These are phyloP conservation scores for Pandion haliaetus DNA, from an alignment of 2,113 vertebrate genomes.

Conservation along the genomic window DNA sequence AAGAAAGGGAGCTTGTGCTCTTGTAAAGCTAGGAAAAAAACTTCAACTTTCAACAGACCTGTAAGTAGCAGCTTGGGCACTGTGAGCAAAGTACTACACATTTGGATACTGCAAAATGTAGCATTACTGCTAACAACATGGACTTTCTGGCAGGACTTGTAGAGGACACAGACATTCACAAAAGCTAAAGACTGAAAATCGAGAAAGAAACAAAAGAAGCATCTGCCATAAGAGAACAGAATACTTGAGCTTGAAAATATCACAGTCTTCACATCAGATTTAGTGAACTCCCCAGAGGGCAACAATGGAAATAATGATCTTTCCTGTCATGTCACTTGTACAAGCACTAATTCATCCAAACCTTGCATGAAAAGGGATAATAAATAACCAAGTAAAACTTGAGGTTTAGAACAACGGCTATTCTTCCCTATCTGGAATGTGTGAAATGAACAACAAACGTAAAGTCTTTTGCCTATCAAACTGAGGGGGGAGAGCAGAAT, in stretches of 20 bases:
- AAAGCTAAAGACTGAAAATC: background rate
- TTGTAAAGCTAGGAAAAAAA: background rate
- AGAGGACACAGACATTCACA: background rate
- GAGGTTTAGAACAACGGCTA: background rate
- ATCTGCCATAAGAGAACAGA: background rate
- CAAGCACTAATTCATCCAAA: background rate
- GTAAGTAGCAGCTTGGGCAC: background rate
- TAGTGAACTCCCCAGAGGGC: background rate
- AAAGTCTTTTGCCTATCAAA: background rate
- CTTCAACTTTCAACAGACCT: background rate
- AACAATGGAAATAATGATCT: background rate
- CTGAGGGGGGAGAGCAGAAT: rapidly evolving
- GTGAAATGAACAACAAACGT: background rate
- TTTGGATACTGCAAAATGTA: background rate
- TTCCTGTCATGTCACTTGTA: background rate
- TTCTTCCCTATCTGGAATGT: background rate
- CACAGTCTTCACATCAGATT: background rate
- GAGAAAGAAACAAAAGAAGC: background rate
- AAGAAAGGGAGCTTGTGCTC: background rate
- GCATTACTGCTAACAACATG: background rate
- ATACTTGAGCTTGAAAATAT: background rate
- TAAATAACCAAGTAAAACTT: background rate
- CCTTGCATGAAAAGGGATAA: background rate
- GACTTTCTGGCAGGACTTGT: background rate
- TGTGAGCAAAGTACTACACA: background rate